Conservation (phyloP, 2,797 vertebrate genomes). For the Semotilus atromaculatus region DNA sequence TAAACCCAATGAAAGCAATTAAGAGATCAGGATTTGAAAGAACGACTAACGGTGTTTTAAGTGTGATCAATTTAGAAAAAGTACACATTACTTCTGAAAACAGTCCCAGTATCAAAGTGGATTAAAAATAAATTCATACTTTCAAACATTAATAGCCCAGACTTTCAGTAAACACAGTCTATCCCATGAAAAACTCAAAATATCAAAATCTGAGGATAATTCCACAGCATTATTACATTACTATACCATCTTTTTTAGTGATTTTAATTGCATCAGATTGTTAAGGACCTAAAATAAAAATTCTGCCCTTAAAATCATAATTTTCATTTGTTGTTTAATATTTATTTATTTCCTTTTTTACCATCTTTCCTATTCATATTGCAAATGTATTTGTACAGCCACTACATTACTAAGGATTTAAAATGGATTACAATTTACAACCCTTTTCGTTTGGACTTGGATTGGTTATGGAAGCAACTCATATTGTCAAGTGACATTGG, state of each 20-base stretch:
- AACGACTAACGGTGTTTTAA: not conserved
- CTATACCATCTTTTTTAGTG: not conserved
- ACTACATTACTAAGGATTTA: not conserved
- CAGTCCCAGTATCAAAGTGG: not conserved
- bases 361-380: not conserved
- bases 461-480: not conserved
- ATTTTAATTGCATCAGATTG: not conserved
- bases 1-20: not conserved
- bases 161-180: too few relatives aligned
- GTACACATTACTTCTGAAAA: not conserved
- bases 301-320: not conserved
- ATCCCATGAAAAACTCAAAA: not conserved
- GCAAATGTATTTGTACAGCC: not conserved
- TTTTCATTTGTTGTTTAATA: not conserved
- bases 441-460: not conserved
- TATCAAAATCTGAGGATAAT: not conserved
- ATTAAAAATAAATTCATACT: not conserved
- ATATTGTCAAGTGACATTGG: not conserved
- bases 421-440: not conserved
- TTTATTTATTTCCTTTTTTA: not conserved
- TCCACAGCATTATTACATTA: not conserved
- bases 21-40: not conserved
- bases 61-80: not conserved
- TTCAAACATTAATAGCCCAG: not conserved
- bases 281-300: not conserved